A percentile compares a stretch with the other conserved stretches of the same genome.
phyloP scores from a whole-genome alignment of 2,113 vertebrate species.

The Triplophysa siluroides region DNA sequence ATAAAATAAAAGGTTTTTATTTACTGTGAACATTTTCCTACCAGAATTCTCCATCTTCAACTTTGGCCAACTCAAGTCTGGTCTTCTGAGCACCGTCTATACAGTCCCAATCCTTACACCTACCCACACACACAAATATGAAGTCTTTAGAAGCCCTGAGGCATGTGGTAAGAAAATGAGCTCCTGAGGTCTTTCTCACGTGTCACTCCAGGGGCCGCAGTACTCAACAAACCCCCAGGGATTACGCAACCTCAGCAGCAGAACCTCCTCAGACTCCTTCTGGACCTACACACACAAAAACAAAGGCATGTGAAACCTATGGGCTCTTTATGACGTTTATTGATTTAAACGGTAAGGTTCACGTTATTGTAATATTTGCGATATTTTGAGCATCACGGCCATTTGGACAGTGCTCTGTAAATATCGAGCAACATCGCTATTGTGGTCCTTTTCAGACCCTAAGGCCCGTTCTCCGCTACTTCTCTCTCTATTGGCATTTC shows the following conservation, averaged over 20 bases:
- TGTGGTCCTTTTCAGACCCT: too few species aligned
- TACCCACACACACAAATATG: constrained; percentile 52
- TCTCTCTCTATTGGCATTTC: too few species aligned
- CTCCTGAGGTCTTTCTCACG: constrained; percentile 60
- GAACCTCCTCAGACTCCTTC: constrained; percentile 58
- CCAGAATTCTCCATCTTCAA: constrained; percentile 82
- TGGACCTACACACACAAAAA: constrained; percentile 62
- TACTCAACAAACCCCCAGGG: constrained; percentile 82
- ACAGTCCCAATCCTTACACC: constrained; percentile 70
- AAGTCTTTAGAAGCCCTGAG: neutral
- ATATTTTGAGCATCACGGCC: too few species aligned
- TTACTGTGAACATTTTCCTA: constrained; percentile 45
- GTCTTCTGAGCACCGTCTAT: constrained; percentile 67
- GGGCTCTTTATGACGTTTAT: too few species aligned
- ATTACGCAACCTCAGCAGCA: constrained; percentile 75
- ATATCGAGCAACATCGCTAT: too few species aligned
- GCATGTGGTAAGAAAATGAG: constrained; percentile 7
- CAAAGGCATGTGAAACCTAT: neutral
- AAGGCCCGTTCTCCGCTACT: too few species aligned
- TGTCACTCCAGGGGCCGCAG: constrained; percentile 79
- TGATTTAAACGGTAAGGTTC: too few species aligned
- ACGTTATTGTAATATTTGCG: too few species aligned
- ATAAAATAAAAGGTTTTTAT: neutral
- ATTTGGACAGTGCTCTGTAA: too few species aligned
- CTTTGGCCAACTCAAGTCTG: constrained; percentile 66